phyloP scores from a whole-genome alignment of 1,140 invertebrate genomes.

The Megalonaias nervosa region DNA sequence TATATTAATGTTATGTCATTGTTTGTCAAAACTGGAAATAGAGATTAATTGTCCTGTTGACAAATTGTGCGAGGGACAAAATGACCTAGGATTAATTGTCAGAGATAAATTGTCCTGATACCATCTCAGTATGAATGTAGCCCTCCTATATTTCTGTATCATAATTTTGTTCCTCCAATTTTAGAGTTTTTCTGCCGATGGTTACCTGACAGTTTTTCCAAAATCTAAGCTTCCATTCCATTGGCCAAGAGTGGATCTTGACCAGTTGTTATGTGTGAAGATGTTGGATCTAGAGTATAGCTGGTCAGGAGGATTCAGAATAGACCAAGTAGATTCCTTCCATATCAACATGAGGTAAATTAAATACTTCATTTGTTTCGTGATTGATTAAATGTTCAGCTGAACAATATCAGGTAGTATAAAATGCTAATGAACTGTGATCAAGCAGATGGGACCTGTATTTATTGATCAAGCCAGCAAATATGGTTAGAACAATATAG shows the following conservation, averaged over 20 bases:
- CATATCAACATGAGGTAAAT: constrained; percentile 89
- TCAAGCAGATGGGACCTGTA: background rate
- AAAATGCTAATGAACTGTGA: background rate
- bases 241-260: constrained; percentile 92
- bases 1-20: too few species aligned
- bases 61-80: too few species aligned
- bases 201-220: constrained; percentile 81
- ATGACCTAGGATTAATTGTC: too few species aligned
- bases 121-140: too few species aligned
- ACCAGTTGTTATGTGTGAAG: constrained; percentile 89
- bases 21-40: too few species aligned
- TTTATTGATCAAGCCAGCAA: background rate
- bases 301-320: constrained; percentile 96
- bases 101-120: too few species aligned
- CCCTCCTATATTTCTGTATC: too few species aligned
- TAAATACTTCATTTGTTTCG: too few species aligned
- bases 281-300: constrained; percentile 78
- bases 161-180: too few species aligned
- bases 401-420: background rate
- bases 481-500: background rate
- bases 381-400: too few species aligned
- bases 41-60: too few species aligned
- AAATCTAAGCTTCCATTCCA: constrained; percentile 94
- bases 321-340: constrained; percentile 89
- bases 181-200: constrained; percentile 11